Base-by-base conservation (phyloP, 2,797 vertebrate species). In the Sarcophilus harrisii region DNA sequence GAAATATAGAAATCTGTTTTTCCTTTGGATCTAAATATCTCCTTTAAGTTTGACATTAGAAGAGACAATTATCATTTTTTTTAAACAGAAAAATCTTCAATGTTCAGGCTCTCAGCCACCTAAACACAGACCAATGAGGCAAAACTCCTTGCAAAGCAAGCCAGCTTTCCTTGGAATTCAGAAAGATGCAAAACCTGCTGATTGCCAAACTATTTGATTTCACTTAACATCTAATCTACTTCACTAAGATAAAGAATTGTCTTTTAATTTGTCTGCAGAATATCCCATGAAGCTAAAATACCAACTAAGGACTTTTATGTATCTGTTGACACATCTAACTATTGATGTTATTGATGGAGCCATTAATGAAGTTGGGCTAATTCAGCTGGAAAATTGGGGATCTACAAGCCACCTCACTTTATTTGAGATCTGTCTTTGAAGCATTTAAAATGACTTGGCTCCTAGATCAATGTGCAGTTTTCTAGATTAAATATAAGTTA, bases 381-480 rank as follows among this genome's bases (percentile, higher is more conserved):
- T 93, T 91, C 52, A 93, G 60, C 3, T 95, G n/a, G 93, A 96
- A 97, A 94, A 12, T 0, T 30, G 12, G 1, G 57, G 52, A 58
- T 52, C 28, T 91, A 27, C 1, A 94, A 95, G 55, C 87, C 18
- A 93, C 21, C 90, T 96, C 14, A 59, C 18, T 96, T 52, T 92
- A 92, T 92, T 92, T 14, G 32, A 96, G 28, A 96, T 94, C 93
- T 92, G 90, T 2, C 55, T 96, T 73, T 30, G 57, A 32, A 54
- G 90, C 30, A 96, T 58, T 91, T 94, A 94, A 87, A 45, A 93
- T 92, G 91, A 73, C 92, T 66, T 58, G 89, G 90, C 94, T 92
- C 14, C 60, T 81, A 92, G 29, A 30, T 96, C 57, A 92, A 24
- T 60, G 54, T 58, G 55, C 38, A 92, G 54, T 4, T 45, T 24